Base-by-base conservation (phyloP, 2,113 vertebrate genomes). In the Tragelaphus scriptus region DNA sequence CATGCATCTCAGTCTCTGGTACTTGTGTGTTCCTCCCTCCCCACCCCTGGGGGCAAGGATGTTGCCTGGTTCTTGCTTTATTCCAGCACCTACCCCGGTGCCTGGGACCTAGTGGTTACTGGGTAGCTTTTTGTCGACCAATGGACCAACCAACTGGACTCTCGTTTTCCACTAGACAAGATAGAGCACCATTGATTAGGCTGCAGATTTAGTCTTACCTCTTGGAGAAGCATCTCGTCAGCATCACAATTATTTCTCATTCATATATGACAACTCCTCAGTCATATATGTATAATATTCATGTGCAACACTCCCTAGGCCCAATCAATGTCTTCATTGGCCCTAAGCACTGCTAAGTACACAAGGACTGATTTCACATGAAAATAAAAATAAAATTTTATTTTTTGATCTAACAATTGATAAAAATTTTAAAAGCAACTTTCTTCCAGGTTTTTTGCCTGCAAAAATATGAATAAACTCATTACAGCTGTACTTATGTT, bases 301-400 rank as follows among this genome's bases (percentile, higher is more conserved):
- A 32, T 40, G 13, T n/a, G 36, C 47, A 15, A 40, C 32, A 61
- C 4, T 79, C 44, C 32, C 30, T 32, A 3, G 14, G 25, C 15
- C 80, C 9, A 36, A 2, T 32, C 14, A 51, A 79, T n/a, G 59
- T 80, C 49, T 25, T 47, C 26, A 32, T 28, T 56, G 80, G 23
- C 81, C 59, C 44, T 68, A 28, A 77, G 28, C 40, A 56, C 17
- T 7, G 49, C 80, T 7, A 47, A 49, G 44, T 63, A 63, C 56
- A 91, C 21, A 58, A 11, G 28, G 5, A 79, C 56, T 59, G 40
- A 32, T 47, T 36, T 86, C 65, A 59, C 13, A 30, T 21, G 71
- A 75, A 92, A 92, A 90, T 63, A 36, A 92, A 77, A 84, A 47
- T 26, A 85, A 77, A 61, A 47, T 53, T 86, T 90, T 36, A 68